Evolutionary conservation across 2,797 vertebrate genomes (phyloP).

Genomic region (Scyliorhinus canicula): DNA sequence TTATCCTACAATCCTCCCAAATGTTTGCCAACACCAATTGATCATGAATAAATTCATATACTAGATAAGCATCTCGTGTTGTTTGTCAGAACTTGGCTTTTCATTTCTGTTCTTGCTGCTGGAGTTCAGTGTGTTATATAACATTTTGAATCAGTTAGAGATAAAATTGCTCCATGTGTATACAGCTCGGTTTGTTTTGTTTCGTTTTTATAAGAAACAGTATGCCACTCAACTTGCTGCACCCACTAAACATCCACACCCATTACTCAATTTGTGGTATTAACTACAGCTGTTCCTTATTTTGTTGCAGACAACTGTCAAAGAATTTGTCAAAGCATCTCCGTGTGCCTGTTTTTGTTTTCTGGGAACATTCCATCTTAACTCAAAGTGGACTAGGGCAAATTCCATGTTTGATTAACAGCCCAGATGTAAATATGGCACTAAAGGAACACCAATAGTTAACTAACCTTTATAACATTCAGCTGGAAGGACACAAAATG

Average conservation of each 20-base stretch:
- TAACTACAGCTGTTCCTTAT: slow-evolving; percentile 67
- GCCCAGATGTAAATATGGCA: slow-evolving; percentile 43
- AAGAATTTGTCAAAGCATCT: slow-evolving; percentile 69
- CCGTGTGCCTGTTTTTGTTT: slow-evolving; percentile 61
- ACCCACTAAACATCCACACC: background rate
- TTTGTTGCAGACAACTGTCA: slow-evolving; percentile 61
- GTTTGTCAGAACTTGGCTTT: background rate
- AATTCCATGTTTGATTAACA: slow-evolving; percentile 28
- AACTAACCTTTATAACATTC: slow-evolving; percentile 42
- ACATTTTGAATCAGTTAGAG: background rate
- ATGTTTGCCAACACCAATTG: background rate
- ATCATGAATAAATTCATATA: background rate
- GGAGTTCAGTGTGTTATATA: background rate
- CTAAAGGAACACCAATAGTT: slow-evolving; percentile 49
- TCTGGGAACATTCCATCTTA: slow-evolving; percentile 59
- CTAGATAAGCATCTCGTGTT: background rate
- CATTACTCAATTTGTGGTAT: background rate
- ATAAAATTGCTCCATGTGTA: background rate
- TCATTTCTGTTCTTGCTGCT: background rate
- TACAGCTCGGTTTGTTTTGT: background rate
- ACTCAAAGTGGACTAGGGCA: slow-evolving; percentile 48
- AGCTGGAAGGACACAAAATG: slow-evolving; percentile 30
- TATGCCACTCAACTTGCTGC: background rate
- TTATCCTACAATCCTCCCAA: background rate
- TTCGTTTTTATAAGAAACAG: background rate